phyloP scores from a whole-genome alignment of 2,113 vertebrate species.

The Echinops telfairi region DNA sequence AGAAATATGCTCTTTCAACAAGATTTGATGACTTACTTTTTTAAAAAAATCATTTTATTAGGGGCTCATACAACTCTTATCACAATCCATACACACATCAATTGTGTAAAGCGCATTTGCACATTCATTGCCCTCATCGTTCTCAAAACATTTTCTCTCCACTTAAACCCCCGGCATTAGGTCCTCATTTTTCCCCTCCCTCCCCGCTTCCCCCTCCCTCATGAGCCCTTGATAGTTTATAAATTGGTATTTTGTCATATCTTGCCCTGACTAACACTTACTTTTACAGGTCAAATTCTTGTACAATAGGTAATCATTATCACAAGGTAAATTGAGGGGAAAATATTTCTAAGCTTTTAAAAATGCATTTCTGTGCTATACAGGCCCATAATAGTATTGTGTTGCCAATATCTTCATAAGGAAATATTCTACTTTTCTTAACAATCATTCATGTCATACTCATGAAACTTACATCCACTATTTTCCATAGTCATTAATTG shows the following conservation, averaged over 20 bases:
- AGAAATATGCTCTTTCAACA: neutral
- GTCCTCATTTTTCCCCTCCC: too few species aligned
- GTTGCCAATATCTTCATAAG: conserved; percentile 33
- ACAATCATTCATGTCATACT: neutral
- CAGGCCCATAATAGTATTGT: neutral
- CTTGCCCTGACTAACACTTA: too few species aligned
- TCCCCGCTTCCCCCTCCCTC: too few species aligned
- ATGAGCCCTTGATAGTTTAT: too few species aligned
- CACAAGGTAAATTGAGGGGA: neutral
- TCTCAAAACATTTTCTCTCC: too few species aligned
- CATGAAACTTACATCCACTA: neutral
- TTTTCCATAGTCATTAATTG: neutral
- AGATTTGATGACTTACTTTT: conserved; percentile 14
- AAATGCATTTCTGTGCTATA: neutral
- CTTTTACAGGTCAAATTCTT: conserved; percentile 52
- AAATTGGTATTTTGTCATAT: too few species aligned
- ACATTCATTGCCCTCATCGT: too few species aligned
- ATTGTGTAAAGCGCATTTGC: too few species aligned
- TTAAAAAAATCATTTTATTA: too few species aligned
- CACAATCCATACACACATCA: too few species aligned
- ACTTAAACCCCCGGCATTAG: too few species aligned
- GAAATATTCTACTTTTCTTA: neutral
- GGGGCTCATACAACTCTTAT: too few species aligned
- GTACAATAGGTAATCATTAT: neutral
- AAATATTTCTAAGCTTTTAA: conserved; percentile 48